Evolutionary conservation across 2,888 invertebrate species (phyloP).

Genomic region (Nemapogon koenigi): DNA sequence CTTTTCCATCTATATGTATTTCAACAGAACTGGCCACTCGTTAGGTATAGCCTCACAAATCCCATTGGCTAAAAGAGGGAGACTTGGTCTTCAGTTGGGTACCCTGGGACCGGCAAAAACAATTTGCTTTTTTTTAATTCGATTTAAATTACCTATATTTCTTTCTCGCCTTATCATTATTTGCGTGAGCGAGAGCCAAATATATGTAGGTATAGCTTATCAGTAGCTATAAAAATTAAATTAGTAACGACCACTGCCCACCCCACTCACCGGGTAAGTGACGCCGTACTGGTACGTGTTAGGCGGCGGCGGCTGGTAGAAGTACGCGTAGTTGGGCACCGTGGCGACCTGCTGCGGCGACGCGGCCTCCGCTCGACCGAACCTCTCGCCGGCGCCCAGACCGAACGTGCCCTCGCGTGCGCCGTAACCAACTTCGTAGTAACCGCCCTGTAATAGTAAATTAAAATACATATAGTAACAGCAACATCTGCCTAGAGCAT

Average conservation of each 20-base stretch:
- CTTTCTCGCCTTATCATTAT: no score
- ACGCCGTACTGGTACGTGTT: constrained; percentile 78
- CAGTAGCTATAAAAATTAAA: neutral
- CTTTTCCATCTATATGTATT: no score
- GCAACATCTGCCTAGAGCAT: no score
- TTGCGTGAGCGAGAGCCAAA: no score
- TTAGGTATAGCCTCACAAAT: no score
- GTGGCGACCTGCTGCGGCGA: constrained; percentile 53
- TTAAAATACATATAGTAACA: no score
- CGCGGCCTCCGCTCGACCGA: constrained; percentile 53
- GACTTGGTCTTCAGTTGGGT: no score
- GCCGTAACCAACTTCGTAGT: constrained; percentile 56
- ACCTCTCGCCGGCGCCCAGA: constrained; percentile 41
- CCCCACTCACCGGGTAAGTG: constrained; percentile 75
- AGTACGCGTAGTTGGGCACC: constrained; percentile 79
- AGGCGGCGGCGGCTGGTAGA: constrained; percentile 73
- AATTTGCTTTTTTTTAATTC: no score
- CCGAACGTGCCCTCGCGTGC: constrained; percentile 42
- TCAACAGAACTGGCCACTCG: no score
- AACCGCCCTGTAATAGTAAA: constrained; percentile 56
- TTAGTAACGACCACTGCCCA: constrained; percentile 1
- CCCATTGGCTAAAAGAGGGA: no score
- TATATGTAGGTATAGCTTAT: neutral
- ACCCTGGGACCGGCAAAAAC: no score
- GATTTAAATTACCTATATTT: no score